A percentile compares a stretch with the other conserved stretches of the same genome.
phyloP scores from a whole-genome alignment of 2,797 vertebrate genomes.

The Danio aesculapii region DNA sequence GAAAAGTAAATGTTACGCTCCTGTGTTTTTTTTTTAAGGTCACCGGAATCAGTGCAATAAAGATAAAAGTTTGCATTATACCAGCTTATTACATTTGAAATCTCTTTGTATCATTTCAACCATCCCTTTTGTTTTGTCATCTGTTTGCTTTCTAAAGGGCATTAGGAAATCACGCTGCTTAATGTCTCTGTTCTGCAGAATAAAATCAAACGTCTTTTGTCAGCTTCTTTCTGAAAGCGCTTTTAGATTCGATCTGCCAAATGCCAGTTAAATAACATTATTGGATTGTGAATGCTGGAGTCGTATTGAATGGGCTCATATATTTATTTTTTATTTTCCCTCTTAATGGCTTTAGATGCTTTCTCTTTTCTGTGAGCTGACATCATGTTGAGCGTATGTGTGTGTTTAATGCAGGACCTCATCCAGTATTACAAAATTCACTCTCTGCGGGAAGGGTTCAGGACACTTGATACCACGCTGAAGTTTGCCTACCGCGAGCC shows the following conservation, averaged over 20 bases:
- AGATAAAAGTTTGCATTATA: constrained; percentile 34
- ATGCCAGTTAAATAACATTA: constrained; percentile 62
- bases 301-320: constrained; percentile 48
- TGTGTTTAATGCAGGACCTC: constrained; percentile 83
- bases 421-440: constrained; percentile 97
- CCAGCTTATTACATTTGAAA: constrained; percentile 25
- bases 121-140: constrained; percentile 48
- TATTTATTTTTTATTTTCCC: constrained; percentile 46
- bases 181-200: constrained; percentile 37
- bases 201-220: constrained; percentile 50
- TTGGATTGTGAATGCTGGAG: constrained; percentile 54
- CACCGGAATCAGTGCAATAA: constrained; percentile 9
- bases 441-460: constrained; percentile 94
- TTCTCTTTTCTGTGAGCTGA: constrained; percentile 10
- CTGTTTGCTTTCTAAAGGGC: constrained; percentile 50
- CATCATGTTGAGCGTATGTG: constrained; percentile 36
- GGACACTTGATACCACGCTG: constrained; percentile 94
- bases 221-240: constrained; percentile 51
- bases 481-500: constrained; percentile 91
- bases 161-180: constrained; percentile 41
- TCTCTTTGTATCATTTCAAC: constrained; percentile 45
- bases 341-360: constrained; percentile 34
- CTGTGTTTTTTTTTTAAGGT: constrained; percentile 27
- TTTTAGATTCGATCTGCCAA: constrained; percentile 63
- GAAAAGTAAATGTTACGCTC: constrained; percentile 22